phyloP scores from a whole-genome alignment of 2,888 invertebrate species.

The Hyles lineata region DNA sequence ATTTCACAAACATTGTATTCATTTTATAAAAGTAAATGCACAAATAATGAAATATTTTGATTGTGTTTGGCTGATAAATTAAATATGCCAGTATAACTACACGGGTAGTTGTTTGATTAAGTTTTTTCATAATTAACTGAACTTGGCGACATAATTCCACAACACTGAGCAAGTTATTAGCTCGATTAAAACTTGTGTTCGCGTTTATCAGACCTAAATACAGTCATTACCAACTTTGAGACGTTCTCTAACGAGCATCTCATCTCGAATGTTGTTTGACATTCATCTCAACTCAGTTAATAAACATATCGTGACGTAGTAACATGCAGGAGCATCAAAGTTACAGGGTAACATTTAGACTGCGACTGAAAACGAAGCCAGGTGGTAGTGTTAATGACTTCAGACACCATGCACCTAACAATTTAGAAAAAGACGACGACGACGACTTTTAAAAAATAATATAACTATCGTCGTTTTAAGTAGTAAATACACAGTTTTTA shows the following conservation, averaged over 20 bases:
- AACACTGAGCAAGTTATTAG: not conserved
- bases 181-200: not conserved
- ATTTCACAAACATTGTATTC: not conserved
- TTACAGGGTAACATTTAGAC: not conserved
- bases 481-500: too few relatives aligned
- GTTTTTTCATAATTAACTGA: constrained; percentile 14
- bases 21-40: not conserved
- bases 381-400: too few relatives aligned
- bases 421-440: too few relatives aligned
- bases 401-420: too few relatives aligned
- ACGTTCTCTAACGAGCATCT: constrained; percentile 1
- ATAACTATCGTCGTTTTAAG: too few relatives aligned
- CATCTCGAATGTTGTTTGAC: not conserved
- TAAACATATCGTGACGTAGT: too few relatives aligned
- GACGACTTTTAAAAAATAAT: too few relatives aligned
- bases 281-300: not conserved
- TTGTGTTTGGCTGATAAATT: not conserved
- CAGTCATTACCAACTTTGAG: not conserved
- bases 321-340: not conserved
- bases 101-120: not conserved
- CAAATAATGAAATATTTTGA: not conserved
- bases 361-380: too few relatives aligned
- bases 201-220: not conserved
- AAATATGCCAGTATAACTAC: not conserved
- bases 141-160: not conserved